Evolutionary conservation across 2,797 vertebrate species (phyloP), one percentile per base, ranked within the genome.

Genomic region (Lepus townsendii): DNA sequence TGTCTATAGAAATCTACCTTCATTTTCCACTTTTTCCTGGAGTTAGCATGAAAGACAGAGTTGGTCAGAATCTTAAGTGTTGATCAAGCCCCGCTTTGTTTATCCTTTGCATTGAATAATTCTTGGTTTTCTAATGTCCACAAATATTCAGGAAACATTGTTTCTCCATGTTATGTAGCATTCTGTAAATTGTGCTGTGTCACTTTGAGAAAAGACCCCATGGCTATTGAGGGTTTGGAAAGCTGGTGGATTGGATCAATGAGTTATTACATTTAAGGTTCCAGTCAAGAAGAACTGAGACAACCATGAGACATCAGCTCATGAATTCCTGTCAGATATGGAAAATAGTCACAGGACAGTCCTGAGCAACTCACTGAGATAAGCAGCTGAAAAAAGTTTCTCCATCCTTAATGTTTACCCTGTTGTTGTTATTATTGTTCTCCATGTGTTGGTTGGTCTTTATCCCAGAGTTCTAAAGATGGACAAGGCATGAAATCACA

Each of bases 21-120:
- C 24, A 24, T 95, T 93, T 95, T 77, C 60, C 54, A 47, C 35
- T 90, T 97, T 54, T 97, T 54, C 35, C 77, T 93, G 50, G 60
- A 66, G 27, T 77, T 75, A 38, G 16, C 3, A 38, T 90, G 27
- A 92, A 57, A 32, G 89, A 38, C 38, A 90, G 69, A n/a, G 26
- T 91, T 63, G 57, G 6, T 91, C 72, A 52, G 12, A 84, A 19
- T 68, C 35, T 84, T 91, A 76, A 87, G 20, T 68, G 68, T 94
- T 86, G 1, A 32, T 66, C 83, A 88, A 30, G 11, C 78, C 14
- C 14, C 42, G 78, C 8, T 87, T 79, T 77, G 72, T n/a, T 72
- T 78, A 35, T 78, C 68, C 14, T 73, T 95, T n/a, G 16, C 72
- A 66, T 66, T 91, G 42, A 32, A 60, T 69, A 17, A 83, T 93